A percentile compares a stretch with the other conserved stretches of the same genome.
Evolutionary conservation across 2,888 invertebrate species (phyloP).

Genomic region (Cephus pygmeus): DNA sequence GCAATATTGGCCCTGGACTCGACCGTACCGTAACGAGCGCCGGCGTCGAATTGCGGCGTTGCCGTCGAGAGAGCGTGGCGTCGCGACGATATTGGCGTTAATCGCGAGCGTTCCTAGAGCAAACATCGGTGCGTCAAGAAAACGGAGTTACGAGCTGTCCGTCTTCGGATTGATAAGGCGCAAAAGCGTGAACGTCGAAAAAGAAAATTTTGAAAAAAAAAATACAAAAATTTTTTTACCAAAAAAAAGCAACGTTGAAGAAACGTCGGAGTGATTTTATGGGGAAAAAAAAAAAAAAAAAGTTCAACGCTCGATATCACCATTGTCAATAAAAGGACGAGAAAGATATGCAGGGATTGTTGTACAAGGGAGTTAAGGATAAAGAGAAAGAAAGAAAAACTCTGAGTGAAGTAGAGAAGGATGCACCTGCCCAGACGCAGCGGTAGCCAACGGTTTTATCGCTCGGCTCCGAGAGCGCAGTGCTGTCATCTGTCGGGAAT

Average conservation of each 20-base stretch:
- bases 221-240: too few species aligned
- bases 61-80: constrained; percentile 39
- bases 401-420: too few species aligned
- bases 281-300: too few species aligned
- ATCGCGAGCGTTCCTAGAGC: constrained; percentile 41
- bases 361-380: constrained; percentile 5
- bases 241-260: too few species aligned
- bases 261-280: too few species aligned
- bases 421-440: too few species aligned
- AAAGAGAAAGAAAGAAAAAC: too few species aligned
- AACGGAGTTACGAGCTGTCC: constrained; percentile 8
- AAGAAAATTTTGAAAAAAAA: too few species aligned
- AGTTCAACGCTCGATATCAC: too few species aligned
- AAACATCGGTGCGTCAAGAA: constrained; percentile 32
- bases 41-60: constrained; percentile 37
- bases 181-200: too few species aligned
- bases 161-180: constrained; percentile 6
- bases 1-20: background rate
- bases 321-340: background rate
- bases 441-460: too few species aligned
- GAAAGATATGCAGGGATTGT: constrained; percentile 12
- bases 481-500: constrained; percentile 63
- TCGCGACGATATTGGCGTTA: constrained; percentile 16
- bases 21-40: background rate
- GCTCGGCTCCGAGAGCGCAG: constrained; percentile 41